Percentiles rank a stretch among this genome's conserved stretches.
phyloP scores from a whole-genome alignment of 1,140 invertebrate species.

The Popillia japonica region DNA sequence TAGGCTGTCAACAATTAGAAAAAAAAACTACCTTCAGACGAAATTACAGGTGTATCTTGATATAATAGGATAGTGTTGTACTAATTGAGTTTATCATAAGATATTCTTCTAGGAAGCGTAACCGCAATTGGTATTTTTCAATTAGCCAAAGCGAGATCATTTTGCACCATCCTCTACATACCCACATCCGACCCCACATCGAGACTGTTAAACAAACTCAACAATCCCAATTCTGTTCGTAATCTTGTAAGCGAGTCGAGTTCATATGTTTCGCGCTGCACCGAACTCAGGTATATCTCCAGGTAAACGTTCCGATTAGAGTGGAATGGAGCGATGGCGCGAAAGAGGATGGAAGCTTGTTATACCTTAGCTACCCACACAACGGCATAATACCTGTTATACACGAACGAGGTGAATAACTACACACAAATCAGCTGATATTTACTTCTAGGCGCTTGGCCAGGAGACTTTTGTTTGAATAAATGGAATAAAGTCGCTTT shows the following conservation, averaged over 20 bases:
- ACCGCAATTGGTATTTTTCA: background rate
- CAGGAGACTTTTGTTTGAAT: constrained; percentile 5
- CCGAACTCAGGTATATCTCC: constrained; percentile 28
- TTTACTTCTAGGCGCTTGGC: constrained; percentile 20
- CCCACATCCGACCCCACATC: constrained; percentile 8
- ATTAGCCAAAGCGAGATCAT: background rate
- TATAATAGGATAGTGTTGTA: too few relatives aligned
- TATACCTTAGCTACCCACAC: constrained; percentile 22
- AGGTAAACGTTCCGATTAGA: constrained; percentile 33
- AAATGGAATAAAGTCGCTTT: background rate
- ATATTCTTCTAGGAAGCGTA: too few relatives aligned
- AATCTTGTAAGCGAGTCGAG: constrained; percentile 33
- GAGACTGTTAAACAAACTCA: constrained; percentile 15
- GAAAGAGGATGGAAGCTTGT: background rate
- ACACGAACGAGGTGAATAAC: constrained; percentile 25
- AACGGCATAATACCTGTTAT: constrained; percentile 33
- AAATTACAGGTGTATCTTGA: too few relatives aligned
- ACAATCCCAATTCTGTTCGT: constrained; percentile 34
- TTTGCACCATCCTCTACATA: background rate
- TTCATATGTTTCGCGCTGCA: constrained; percentile 21
- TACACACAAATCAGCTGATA: constrained; percentile 31
- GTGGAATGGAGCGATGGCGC: background rate
- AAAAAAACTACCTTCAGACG: too few relatives aligned
- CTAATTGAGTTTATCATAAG: too few relatives aligned
- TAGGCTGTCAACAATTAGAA: too few relatives aligned